Base-by-base conservation (phyloP, 2,888 invertebrate genomes). In the Didymodactylos carnosus region DNA sequence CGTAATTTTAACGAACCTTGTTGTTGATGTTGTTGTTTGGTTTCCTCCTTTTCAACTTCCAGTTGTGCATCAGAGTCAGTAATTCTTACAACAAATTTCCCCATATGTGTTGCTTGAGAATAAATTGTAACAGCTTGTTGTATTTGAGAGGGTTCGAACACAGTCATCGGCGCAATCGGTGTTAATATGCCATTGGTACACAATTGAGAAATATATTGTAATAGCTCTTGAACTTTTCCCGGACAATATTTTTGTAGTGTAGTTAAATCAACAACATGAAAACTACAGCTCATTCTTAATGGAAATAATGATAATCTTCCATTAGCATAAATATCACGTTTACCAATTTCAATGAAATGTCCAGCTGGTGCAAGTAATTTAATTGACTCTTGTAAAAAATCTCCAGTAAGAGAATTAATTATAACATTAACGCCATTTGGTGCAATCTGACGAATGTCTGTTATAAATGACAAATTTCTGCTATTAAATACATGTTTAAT, bases 211-310 rank as follows among this genome's bases (percentile, higher is more conserved):
- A 19, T 16, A 14, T 53, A 27, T 7, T 62, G 0, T 5, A 62
- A 0, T 10, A 62, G 1, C 2, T 2, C 35, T 0, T 0, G 1
- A 19, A 11, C 4, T 0, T 8, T 62, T 5, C n/a, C 1, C 0
- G 16, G 19, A 3, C n/a, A 1, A 0, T 62, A 5, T 1, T 0
- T 3, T 0, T 1, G 0, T 0, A 14, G 53, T 19, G 3, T 10
- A 16, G 0, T 14, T 0, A 35, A 19, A 35, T 62, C 53, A 19
- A 62, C 35, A n/a, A 62, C 29, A 35, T 62, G 53, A 7, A 62
- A 62, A 62, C 19, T 62, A 16, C 53, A 62, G n/a, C 35, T 35
- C 0, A 3, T 0, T 0, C 53, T 27, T 0, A 62, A 14, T 5
- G 16, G 29, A 29, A 62, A 62, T 19, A 53, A 2, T 0, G 53